phyloP scores from a whole-genome alignment of 2,113 vertebrate species.

The Gymnocephalus cernua region DNA sequence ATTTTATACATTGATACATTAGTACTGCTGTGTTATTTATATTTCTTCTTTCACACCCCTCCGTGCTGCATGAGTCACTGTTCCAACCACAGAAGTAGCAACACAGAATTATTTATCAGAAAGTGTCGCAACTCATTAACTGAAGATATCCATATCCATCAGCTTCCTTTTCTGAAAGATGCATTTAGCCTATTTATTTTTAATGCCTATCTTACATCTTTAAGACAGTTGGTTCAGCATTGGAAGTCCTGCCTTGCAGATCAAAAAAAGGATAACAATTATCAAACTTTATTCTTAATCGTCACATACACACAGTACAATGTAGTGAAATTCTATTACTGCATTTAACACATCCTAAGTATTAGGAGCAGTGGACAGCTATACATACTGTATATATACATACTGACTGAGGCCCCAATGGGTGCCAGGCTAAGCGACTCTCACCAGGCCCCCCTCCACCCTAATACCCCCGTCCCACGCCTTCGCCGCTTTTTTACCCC shows the following conservation, averaged over 20 bases:
- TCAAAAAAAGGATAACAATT: too few relatives aligned
- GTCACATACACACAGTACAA: too few relatives aligned
- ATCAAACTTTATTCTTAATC: too few relatives aligned
- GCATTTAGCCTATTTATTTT: not conserved
- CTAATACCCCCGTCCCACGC: too few relatives aligned
- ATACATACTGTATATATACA: too few relatives aligned
- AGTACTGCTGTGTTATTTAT: not conserved
- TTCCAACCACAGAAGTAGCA: not conserved
- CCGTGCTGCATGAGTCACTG: not conserved
- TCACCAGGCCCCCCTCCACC: too few relatives aligned
- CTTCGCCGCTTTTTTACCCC: too few relatives aligned
- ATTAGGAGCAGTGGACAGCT: too few relatives aligned
- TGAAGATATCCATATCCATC: not conserved
- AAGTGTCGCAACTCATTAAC: not conserved
- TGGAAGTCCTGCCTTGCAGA: not conserved
- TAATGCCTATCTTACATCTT: not conserved
- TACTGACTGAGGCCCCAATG: too few relatives aligned
- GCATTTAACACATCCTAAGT: too few relatives aligned
- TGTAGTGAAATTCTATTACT: too few relatives aligned
- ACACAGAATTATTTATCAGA: conserved; percentile 5
- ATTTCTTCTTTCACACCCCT: not conserved
- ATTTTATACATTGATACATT: not conserved
- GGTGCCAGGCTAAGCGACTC: too few relatives aligned
- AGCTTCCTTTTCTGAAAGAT: not conserved
- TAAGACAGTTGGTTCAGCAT: not conserved